Percentiles rank a stretch among this genome's conserved stretches.
Evolutionary conservation across 2,797 vertebrate genomes (phyloP).

Genomic region (Ptychadena robeensis): DNA sequence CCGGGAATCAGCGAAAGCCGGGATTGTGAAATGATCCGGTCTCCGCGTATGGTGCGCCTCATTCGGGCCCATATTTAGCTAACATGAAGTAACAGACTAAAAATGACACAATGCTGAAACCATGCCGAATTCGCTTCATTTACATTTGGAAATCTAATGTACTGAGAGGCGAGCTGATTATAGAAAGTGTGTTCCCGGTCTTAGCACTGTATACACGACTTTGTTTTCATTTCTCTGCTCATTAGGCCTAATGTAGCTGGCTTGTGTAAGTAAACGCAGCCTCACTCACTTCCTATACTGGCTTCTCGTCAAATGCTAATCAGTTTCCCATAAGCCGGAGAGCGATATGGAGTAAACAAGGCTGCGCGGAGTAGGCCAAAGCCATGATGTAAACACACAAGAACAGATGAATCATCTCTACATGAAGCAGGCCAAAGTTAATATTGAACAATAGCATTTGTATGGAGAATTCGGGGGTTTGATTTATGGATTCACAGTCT

Average conservation of each 20-base stretch:
- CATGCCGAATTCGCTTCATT: slow-evolving; percentile 26
- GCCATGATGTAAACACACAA: slow-evolving; percentile 23
- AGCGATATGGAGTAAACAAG: slow-evolving; percentile 43
- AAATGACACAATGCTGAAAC: slow-evolving; percentile 31
- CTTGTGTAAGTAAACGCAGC: slow-evolving; percentile 26
- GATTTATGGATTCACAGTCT: too few relatives aligned
- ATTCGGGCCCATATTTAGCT: slow-evolving; percentile 54
- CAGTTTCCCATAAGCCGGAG: slow-evolving; percentile 42
- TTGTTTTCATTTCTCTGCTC: slow-evolving; percentile 5
- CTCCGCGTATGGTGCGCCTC: slow-evolving; percentile 13
- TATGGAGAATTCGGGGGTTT: too few relatives aligned
- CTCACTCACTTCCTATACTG: slow-evolving; percentile 40
- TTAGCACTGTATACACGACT: background rate
- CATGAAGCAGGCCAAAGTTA: slow-evolving; percentile 16
- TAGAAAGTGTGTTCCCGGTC: background rate
- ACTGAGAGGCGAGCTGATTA: slow-evolving; percentile 9
- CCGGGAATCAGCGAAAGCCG: slow-evolving; percentile 1
- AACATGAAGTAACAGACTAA: slow-evolving; percentile 18
- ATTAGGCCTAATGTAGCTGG: slow-evolving; percentile 36
- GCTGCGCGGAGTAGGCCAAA: background rate
- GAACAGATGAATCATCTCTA: slow-evolving; percentile 41
- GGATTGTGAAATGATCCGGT: slow-evolving; percentile 50
- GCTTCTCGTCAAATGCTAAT: slow-evolving; percentile 46
- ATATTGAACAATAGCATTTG: too few relatives aligned
- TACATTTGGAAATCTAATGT: slow-evolving; percentile 33